Conservation (phyloP, 1,140 invertebrate species). For the Tribolium castaneum region DNA sequence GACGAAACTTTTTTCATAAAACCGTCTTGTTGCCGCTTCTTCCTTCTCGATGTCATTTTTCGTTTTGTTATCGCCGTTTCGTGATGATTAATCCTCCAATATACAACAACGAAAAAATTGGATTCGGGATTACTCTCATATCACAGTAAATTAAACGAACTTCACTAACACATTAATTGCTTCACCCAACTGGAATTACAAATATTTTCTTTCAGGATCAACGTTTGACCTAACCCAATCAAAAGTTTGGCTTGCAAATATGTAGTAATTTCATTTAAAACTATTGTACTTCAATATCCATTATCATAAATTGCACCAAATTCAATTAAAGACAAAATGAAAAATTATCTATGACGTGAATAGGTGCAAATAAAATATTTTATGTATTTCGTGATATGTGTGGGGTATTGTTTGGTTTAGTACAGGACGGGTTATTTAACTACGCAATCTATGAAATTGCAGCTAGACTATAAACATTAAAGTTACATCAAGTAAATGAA, state of each 20-base stretch:
- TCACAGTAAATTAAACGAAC: slow-evolving; percentile 15
- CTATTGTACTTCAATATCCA: neutral
- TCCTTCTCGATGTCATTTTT: slow-evolving; percentile 79
- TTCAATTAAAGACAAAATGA: too few species aligned
- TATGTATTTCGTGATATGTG: neutral
- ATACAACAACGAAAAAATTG: neutral
- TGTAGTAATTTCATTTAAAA: neutral
- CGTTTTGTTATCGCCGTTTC: slow-evolving; percentile 14
- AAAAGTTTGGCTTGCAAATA: neutral
- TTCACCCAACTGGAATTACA: slow-evolving; percentile 1
- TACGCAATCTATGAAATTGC: neutral
- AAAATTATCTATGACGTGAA: neutral
- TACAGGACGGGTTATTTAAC: neutral
- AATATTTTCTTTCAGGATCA: neutral
- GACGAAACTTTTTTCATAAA: slow-evolving; percentile 89
- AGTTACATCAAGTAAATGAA: neutral
- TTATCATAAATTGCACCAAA: too few species aligned
- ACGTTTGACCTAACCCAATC: neutral
- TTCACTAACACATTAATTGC: slow-evolving; percentile 17
- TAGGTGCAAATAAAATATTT: neutral
- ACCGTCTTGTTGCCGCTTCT: slow-evolving; percentile 78
- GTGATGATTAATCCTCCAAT: slow-evolving; percentile 16
- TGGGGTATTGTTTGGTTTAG: neutral
- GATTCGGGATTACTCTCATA: slow-evolving; percentile 8
- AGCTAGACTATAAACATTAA: neutral